A percentile compares a stretch with the other conserved stretches of the same genome.
Conservation (phyloP, 2,888 invertebrate species). For the Tenthredo amoena region DNA sequence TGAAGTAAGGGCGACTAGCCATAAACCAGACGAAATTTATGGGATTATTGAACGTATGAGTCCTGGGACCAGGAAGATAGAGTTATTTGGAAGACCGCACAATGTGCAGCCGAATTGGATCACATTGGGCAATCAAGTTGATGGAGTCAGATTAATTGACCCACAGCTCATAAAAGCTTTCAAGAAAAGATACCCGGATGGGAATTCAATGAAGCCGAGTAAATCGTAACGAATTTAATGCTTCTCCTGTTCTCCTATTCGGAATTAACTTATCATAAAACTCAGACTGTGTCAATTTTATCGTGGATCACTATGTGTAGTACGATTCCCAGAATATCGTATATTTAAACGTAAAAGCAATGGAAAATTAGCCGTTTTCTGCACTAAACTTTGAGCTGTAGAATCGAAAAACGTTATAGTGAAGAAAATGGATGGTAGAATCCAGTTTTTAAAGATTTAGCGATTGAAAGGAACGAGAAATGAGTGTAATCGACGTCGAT, state of each 20-base stretch:
- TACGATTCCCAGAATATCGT: too few species aligned
- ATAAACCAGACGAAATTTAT: slow-evolving; percentile 99
- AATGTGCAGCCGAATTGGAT: slow-evolving; percentile 99
- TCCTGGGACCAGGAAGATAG: slow-evolving; percentile 98
- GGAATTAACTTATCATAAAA: slow-evolving; percentile 15
- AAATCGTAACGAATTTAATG: slow-evolving; percentile 60
- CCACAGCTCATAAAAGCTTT: slow-evolving; percentile 94
- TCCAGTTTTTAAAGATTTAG: too few species aligned
- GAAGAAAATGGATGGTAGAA: too few species aligned
- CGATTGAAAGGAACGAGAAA: too few species aligned
- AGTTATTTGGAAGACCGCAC: slow-evolving; percentile 97
- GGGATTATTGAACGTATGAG: slow-evolving; percentile 98
- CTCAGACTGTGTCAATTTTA: not conserved
- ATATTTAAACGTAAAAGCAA: too few species aligned
- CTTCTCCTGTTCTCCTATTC: not conserved
- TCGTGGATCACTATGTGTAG: not conserved
- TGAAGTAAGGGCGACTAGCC: slow-evolving; percentile 98
- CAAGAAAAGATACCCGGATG: slow-evolving; percentile 96
- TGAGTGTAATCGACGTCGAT: too few species aligned
- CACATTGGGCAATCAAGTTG: slow-evolving; percentile 97
- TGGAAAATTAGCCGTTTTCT: too few species aligned
- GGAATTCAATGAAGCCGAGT: slow-evolving; percentile 82
- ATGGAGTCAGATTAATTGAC: slow-evolving; percentile 95
- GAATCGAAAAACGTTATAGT: too few species aligned
- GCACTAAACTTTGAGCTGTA: too few species aligned